Evolutionary conservation across 2,797 vertebrate species (phyloP).

Genomic region (Esox lucius): DNA sequence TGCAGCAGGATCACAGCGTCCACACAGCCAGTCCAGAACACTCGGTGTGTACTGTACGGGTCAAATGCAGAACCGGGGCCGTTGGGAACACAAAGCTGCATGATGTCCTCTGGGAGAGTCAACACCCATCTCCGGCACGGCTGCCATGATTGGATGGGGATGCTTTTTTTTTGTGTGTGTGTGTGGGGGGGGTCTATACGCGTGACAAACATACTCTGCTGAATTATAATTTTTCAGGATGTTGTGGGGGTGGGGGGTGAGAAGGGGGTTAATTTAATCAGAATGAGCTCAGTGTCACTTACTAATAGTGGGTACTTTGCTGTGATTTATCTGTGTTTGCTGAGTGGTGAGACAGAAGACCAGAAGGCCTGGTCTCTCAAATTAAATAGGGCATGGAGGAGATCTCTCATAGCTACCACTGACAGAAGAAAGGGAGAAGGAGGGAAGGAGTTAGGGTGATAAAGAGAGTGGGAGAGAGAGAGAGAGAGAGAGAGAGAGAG

Average conservation of each 20-base stretch:
- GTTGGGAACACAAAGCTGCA: neutral
- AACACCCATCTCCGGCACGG: no score
- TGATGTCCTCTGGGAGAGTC: constrained; percentile 53
- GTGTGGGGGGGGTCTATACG: constrained; percentile 12
- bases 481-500: neutral
- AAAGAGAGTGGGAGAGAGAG: no score
- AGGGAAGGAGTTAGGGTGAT: no score
- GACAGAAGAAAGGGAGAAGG: constrained; percentile 26
- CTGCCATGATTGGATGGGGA: constrained; percentile 34
- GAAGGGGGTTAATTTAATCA: constrained; percentile 70
- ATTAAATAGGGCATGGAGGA: constrained; percentile 69
- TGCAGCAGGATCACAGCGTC: neutral
- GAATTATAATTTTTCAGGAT: constrained; percentile 64
- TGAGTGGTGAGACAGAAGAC: constrained; percentile 66
- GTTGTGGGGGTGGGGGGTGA: neutral
- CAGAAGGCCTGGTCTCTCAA: constrained; percentile 63
- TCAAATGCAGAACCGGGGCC: neutral
- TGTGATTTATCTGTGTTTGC: constrained; percentile 79
- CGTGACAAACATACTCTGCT: constrained; percentile 58
- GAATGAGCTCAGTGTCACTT: constrained; percentile 75
- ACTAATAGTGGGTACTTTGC: constrained; percentile 75
- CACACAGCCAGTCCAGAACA: neutral
- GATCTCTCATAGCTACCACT: constrained; percentile 66
- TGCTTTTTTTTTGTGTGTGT: no score
- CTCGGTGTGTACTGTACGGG: neutral